Evolutionary conservation across 1,140 invertebrate genomes (phyloP).

Genomic region (Vanessa atalanta): DNA sequence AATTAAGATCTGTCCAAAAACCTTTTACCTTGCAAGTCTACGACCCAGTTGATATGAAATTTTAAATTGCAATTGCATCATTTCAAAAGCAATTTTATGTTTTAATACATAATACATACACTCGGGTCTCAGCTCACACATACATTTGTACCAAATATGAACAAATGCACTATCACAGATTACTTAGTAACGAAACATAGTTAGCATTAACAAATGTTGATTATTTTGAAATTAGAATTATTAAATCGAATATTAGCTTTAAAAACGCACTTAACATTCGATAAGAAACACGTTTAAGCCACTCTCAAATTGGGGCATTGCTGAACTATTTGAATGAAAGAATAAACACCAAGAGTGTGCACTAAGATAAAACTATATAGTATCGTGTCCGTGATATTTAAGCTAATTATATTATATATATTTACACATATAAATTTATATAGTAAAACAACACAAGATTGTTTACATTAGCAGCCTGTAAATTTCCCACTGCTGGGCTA

Average conservation of each 20-base stretch:
- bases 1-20: conserved; percentile 20
- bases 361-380: too few relatives aligned
- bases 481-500: too few relatives aligned
- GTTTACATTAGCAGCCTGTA: too few relatives aligned
- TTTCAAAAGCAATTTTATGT: conserved; percentile 32
- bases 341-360: too few relatives aligned
- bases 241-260: neutral
- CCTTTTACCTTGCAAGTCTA: conserved; percentile 18
- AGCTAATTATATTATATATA: too few relatives aligned
- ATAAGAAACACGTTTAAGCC: too few relatives aligned
- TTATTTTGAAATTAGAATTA: neutral
- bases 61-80: conserved; percentile 39
- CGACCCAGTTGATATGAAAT: conserved; percentile 36
- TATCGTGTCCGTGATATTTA: too few relatives aligned
- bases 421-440: too few relatives aligned
- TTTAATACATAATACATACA: conserved; percentile 38
- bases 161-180: conserved; percentile 22
- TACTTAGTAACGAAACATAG: conserved; percentile 1
- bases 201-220: conserved; percentile 1
- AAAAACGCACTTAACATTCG: too few relatives aligned
- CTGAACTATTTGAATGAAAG: too few relatives aligned
- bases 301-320: too few relatives aligned
- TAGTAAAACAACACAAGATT: too few relatives aligned
- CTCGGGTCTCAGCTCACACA: conserved; percentile 19
- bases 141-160: conserved; percentile 26